These are phyloP conservation scores for Pseudomugil gertrudae DNA, from an alignment of 2,797 vertebrate genomes.

Conservation along the genomic window DNA sequence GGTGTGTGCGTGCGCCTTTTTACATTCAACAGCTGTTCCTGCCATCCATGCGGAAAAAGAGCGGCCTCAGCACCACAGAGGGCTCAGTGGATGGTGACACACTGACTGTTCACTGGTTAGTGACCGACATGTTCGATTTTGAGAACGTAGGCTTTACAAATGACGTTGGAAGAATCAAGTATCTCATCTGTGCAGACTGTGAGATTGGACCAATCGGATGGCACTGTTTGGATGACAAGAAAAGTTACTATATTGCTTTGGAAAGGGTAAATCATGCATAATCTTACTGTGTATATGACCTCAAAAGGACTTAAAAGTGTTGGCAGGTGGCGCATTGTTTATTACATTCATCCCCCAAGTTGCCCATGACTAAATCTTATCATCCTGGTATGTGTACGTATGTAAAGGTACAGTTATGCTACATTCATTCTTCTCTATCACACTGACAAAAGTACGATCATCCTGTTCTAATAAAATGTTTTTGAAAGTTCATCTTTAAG, in stretches of 20 bases:
- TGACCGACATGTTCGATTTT: conserved; percentile 94
- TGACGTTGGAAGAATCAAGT: conserved; percentile 93
- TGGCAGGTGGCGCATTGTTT: conserved; percentile 44
- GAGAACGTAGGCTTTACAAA: conserved; percentile 99
- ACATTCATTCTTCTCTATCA: conserved; percentile 13
- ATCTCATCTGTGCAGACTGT: conserved; percentile 97
- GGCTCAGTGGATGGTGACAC: conserved; percentile 86
- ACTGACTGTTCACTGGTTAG: conserved; percentile 93
- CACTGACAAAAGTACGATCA: conserved; percentile 18
- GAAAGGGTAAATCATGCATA: conserved; percentile 92
- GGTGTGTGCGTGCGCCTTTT: conserved; percentile 1
- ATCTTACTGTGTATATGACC: conserved; percentile 31
- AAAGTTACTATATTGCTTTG: conserved; percentile 93
- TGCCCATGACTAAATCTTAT: conserved; percentile 22
- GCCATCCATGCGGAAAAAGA: conserved; percentile 93
- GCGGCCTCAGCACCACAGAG: conserved; percentile 71
- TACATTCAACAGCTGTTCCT: conserved; percentile 86
- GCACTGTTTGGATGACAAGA: conserved; percentile 96
- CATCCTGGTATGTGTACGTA: too few relatives aligned
- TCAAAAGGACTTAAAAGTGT: conserved; percentile 50
- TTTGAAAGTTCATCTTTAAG: conserved; percentile 29
- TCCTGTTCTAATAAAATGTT: conserved; percentile 56
- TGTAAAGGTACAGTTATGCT: conserved; percentile 14
- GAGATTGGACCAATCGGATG: conserved; percentile 98
- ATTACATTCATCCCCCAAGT: conserved; percentile 30